Base-by-base conservation (phyloP, 1,140 invertebrate species). In the Drosophila pallidifrons region DNA sequence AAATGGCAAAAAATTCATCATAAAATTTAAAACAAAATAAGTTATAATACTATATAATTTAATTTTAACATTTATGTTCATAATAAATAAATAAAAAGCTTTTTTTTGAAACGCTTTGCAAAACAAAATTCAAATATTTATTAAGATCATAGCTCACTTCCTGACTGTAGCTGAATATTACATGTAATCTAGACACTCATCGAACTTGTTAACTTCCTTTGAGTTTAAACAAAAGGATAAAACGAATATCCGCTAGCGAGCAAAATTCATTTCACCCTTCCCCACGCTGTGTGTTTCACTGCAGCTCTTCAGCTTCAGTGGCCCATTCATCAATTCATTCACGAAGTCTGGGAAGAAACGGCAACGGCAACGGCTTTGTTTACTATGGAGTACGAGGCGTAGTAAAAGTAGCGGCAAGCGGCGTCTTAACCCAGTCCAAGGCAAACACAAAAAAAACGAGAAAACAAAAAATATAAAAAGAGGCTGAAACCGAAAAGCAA, bases 311-410 rank as follows among this genome's bases (percentile, higher is more conserved):
- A 51, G 16, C 25, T 38, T 11, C 68, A 54, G 15, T 51, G 30
- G 54, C 47, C 64, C 77, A 83, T 85, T 83, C 81, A 85, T 77
- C 71, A 74, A 52, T 81, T 81, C 81, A 85, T 85, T 85, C 81
- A 83, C 83, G 67, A 73, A 67, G 49, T 41, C 25, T 13, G 38
- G 20, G 15, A 16, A 49, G 41, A 32, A 68, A 77, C 77, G 0
- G 41, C 4, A 67, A 77, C 77, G 10, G 41, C 4, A 43, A 5
- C 41, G 65, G 45, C 69, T 75, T 81, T 85, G 81, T 85, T 85
- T 85, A 85, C 82, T 81, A 85, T 55, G 47, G 60, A 49, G 59
- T 30, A 55, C 43, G 61, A 55, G 30, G 52, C 81, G 81, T 85
- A 85, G 81, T 85, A 83, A 83, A 76, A 76, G 77, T 72, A 76